These are phyloP conservation scores for Echeneis naucrates DNA, from an alignment of 2,797 vertebrate genomes.

Conservation along the genomic window DNA sequence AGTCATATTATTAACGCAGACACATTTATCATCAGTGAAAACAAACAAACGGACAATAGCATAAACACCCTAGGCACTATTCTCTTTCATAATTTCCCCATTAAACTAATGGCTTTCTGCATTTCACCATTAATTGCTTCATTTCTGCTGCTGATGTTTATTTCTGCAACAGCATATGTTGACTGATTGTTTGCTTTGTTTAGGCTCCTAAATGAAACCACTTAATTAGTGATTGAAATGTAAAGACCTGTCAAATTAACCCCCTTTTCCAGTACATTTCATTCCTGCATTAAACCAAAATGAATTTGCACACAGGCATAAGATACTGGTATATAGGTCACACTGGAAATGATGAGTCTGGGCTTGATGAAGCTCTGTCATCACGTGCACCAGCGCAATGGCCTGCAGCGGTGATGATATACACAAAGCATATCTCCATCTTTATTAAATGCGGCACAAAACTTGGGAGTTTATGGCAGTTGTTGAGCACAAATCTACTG, in stretches of 20 bases:
- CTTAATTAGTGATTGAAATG: conserved; percentile 83
- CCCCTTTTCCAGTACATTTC: conserved; percentile 85
- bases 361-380: conserved; percentile 62
- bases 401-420: conserved; percentile 27
- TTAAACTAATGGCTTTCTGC: conserved; percentile 83
- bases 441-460: conserved; percentile 52
- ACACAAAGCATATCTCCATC: conserved; percentile 28
- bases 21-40: conserved; percentile 65
- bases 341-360: conserved; percentile 44
- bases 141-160: conserved; percentile 82
- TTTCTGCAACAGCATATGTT: conserved; percentile 74
- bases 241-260: conserved; percentile 85
- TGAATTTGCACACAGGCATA: conserved; percentile 51
- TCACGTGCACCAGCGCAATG: conserved; percentile 35
- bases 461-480: conserved; percentile 21
- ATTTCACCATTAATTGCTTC: conserved; percentile 85
- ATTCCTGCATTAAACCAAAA: conserved; percentile 76
- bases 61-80: conserved; percentile 67
- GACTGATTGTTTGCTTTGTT: conserved; percentile 75
- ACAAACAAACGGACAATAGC: conserved; percentile 64
- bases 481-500: conserved; percentile 24
- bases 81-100: conserved; percentile 80
- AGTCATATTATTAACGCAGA: conserved; percentile 51
- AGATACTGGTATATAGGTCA: conserved; percentile 60
- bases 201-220: conserved; percentile 77